A percentile compares a stretch with the other conserved stretches of the same genome.
Evolutionary conservation across 2,888 invertebrate genomes (phyloP).

Genomic region (Melanostoma mellinum): DNA sequence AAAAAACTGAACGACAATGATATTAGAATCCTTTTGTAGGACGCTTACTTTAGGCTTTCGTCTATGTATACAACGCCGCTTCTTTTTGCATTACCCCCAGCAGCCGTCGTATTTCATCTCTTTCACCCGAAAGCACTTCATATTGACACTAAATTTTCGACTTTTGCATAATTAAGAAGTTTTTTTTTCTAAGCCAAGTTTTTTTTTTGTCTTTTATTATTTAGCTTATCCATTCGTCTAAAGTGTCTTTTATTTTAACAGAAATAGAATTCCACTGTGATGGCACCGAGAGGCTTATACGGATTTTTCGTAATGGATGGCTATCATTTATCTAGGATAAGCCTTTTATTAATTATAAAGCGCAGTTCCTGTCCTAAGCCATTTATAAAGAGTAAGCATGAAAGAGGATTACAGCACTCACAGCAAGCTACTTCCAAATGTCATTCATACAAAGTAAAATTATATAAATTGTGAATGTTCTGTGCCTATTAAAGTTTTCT

Average conservation of each 20-base stretch:
- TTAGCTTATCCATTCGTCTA: slow-evolving; percentile 33
- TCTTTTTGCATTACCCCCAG: slow-evolving; percentile 6
- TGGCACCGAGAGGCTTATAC: slow-evolving; percentile 12
- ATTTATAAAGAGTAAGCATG: slow-evolving; percentile 62
- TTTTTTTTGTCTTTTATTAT: slow-evolving; percentile 17
- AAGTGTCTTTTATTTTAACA: slow-evolving; percentile 46
- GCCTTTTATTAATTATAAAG: slow-evolving; percentile 56
- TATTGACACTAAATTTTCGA: slow-evolving; percentile 34
- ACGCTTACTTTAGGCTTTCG: slow-evolving; percentile 52
- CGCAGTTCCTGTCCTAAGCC: slow-evolving; percentile 47
- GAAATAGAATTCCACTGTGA: slow-evolving; percentile 29
- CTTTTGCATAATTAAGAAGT: slow-evolving; percentile 20
- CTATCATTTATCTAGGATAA: slow-evolving; percentile 59
- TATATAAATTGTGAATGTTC: too few relatives aligned
- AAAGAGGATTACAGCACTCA: slow-evolving; percentile 57
- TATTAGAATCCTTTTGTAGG: slow-evolving; percentile 47
- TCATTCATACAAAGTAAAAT: too few relatives aligned
- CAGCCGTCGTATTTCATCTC: slow-evolving; percentile 20
- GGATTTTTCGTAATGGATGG: slow-evolving; percentile 47
- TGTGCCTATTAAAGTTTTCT: too few relatives aligned
- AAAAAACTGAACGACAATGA: slow-evolving; percentile 19
- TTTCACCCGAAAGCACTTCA: slow-evolving; percentile 7
- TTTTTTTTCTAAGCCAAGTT: not conserved
- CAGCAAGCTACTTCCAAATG: slow-evolving; percentile 15
- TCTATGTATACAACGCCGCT: slow-evolving; percentile 13